These are phyloP conservation scores for Trachelipus rathkii DNA, from an alignment of 1,140 invertebrate genomes.

Conservation along the genomic window DNA sequence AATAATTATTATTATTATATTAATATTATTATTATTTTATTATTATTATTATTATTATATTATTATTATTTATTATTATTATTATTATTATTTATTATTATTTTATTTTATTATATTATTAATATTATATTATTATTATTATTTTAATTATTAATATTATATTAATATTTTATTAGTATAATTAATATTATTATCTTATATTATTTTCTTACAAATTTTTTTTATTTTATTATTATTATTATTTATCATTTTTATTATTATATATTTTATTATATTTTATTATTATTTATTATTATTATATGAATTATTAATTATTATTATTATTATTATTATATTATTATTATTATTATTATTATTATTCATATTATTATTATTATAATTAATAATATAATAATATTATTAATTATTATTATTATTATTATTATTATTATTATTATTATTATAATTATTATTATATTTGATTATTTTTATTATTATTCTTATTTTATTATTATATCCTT, in stretches of 20 bases:
- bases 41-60: conserved; percentile 15
- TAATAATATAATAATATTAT: no score
- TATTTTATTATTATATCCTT: no score
- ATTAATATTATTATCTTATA: conserved; percentile 10
- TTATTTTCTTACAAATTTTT: not conserved
- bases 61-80: conserved; percentile 15
- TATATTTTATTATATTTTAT: not conserved
- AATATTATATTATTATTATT: no score
- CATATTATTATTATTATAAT: not conserved
- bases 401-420: no score
- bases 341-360: conserved; percentile 15
- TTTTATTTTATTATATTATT: not conserved
- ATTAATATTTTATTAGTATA: not conserved
- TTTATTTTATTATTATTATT: conserved; percentile 11
- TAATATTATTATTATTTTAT: not conserved
- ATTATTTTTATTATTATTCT: no score
- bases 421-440: no score
- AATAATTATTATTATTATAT: not conserved
- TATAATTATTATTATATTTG: no score
- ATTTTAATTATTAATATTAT: no score
- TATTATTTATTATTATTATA: conserved; percentile 15
- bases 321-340: conserved; percentile 15
- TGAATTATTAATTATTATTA: conserved; percentile 15
- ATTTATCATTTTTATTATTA: conserved; percentile 7
- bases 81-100: conserved; percentile 15